These are phyloP conservation scores for Spinus pinus DNA, from an alignment of 2,797 vertebrate species.

Conservation along the genomic window DNA sequence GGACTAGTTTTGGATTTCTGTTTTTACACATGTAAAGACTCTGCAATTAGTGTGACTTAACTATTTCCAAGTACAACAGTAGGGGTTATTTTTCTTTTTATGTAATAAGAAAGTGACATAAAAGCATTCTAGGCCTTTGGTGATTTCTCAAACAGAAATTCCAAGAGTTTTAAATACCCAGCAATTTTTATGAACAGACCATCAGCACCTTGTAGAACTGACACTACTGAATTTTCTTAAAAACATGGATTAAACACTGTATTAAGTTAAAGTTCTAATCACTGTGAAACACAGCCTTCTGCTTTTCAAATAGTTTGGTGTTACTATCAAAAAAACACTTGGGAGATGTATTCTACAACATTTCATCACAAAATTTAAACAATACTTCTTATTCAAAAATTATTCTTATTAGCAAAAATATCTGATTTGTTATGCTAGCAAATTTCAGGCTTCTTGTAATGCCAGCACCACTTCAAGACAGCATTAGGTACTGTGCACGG, in stretches of 20 bases:
- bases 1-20: not conserved
- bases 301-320: not conserved
- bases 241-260: not conserved
- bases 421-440: not conserved
- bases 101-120: not conserved
- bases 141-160: not conserved
- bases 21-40: not conserved
- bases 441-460: not conserved
- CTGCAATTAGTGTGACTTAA: not conserved
- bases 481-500: not conserved
- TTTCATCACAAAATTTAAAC: constrained; percentile 16
- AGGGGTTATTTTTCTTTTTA: not conserved
- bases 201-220: not conserved
- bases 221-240: not conserved
- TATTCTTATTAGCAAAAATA: not conserved
- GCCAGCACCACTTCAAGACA: not conserved
- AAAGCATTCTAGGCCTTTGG: not conserved
- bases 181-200: not conserved
- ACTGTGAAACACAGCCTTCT: not conserved
- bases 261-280: no score
- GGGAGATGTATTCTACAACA: not conserved
- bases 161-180: not conserved
- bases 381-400: not conserved
- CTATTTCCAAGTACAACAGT: not conserved
- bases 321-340: not conserved